These are phyloP conservation scores for Rhabdornis inornatus DNA, from an alignment of 2,113 vertebrate species.

Conservation along the genomic window DNA sequence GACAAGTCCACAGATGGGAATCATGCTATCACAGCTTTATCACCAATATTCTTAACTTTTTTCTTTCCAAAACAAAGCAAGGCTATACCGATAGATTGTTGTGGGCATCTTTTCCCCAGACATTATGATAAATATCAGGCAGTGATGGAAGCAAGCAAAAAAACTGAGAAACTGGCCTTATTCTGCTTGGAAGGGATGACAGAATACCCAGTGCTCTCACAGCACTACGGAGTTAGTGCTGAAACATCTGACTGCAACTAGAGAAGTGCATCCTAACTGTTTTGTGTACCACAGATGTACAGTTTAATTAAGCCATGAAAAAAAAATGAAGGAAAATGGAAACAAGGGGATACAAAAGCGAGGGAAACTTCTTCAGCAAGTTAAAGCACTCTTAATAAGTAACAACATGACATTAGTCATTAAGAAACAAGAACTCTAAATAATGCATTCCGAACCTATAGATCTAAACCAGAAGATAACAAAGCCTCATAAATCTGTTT, in stretches of 20 bases:
- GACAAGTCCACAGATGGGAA: background rate
- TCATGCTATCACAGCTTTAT: background rate
- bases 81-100: background rate
- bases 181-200: background rate
- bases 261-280: background rate
- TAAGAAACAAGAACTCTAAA: constrained; percentile 76
- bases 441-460: constrained; percentile 73
- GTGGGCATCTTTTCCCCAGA: background rate
- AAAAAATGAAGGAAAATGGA: background rate
- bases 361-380: constrained; percentile 68
- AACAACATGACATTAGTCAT: constrained; percentile 74
- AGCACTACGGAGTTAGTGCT: background rate
- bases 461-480: constrained; percentile 81
- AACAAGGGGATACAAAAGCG: constrained; percentile 35
- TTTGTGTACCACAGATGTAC: constrained; percentile 23
- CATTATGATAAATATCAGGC: background rate
- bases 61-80: background rate
- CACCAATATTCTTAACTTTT: background rate
- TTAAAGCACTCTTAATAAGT: constrained; percentile 78
- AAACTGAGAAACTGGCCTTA: background rate
- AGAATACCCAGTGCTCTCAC: background rate
- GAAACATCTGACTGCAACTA: constrained; percentile 31
- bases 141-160: background rate
- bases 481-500: constrained; percentile 83
- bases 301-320: constrained; percentile 61